A percentile compares a stretch with the other conserved stretches of the same genome.
Conservation (phyloP, 2,797 vertebrate genomes). For the Phaenicophaeus curvirostris region DNA sequence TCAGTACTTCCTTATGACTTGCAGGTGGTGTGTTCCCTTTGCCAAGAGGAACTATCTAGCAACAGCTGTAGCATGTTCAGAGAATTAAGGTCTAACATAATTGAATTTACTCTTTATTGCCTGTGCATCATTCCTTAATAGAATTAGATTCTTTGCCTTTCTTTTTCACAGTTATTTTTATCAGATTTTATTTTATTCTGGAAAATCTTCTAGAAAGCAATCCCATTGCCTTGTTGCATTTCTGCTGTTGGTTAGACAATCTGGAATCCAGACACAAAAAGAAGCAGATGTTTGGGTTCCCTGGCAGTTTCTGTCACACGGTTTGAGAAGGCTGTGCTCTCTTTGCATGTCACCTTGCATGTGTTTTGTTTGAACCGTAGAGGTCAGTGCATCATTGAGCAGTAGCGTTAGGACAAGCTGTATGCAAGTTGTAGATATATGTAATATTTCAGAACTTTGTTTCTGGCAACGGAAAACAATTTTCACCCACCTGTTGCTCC, state of each 20-base stretch:
- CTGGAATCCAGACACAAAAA: not conserved
- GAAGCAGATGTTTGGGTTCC: not conserved
- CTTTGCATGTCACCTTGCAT: rapidly evolving
- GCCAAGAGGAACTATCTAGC: not conserved
- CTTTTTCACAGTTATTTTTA: not conserved
- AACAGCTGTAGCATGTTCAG: not conserved
- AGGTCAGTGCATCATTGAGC: not conserved
- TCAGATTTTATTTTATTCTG: too few species aligned
- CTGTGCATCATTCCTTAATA: not conserved
- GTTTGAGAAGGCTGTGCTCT: not conserved
- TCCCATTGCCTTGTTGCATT: not conserved
- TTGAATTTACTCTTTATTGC: not conserved
- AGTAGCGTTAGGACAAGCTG: not conserved
- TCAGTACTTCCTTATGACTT: not conserved
- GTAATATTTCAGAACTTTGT: not conserved
- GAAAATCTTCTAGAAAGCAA: not conserved
- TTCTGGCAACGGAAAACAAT: not conserved
- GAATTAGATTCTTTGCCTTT: not conserved
- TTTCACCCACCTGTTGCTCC: not conserved
- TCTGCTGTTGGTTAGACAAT: not conserved
- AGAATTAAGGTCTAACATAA: not conserved
- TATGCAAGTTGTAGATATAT: not conserved
- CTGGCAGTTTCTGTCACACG: not conserved
- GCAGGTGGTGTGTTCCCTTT: not conserved
- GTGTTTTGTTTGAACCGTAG: too few species aligned